Conservation (phyloP, 2,113 vertebrate species). For the Takifugu flavidus region DNA sequence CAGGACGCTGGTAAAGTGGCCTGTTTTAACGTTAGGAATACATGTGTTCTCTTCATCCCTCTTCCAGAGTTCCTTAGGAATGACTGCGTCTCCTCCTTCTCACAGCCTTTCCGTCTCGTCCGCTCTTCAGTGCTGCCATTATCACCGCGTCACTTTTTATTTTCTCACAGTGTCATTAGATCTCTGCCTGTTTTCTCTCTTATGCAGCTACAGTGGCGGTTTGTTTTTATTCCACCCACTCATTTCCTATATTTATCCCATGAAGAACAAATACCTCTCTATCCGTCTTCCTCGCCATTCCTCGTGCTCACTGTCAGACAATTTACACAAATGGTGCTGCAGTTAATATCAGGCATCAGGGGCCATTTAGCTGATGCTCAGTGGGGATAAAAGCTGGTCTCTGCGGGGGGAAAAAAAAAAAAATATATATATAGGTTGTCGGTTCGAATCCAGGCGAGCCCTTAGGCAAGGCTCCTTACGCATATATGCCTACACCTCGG, state of each 20-base stretch:
- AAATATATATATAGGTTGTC: conserved; percentile 11
- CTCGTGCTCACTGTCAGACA: conserved; percentile 39
- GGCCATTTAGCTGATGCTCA: conserved; percentile 35
- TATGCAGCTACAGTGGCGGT: conserved; percentile 50
- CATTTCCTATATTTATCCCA: conserved; percentile 70
- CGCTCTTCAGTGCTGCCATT: conserved; percentile 49
- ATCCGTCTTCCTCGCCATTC: conserved; percentile 51
- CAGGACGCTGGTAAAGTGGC: too few species aligned
- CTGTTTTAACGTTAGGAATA: neutral
- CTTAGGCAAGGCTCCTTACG: too few species aligned
- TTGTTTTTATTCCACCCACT: conserved; percentile 71
- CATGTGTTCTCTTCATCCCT: conserved; percentile 19
- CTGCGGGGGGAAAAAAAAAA: conserved; percentile 24
- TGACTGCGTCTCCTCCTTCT: conserved; percentile 32
- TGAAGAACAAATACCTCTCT: conserved; percentile 65
- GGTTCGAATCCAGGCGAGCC: too few species aligned
- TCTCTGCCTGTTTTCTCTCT: conserved; percentile 56
- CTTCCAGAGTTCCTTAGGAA: conserved; percentile 46
- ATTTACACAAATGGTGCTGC: conserved; percentile 55
- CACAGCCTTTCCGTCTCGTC: conserved; percentile 45
- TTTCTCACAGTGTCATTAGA: conserved; percentile 58
- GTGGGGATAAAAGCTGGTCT: conserved; percentile 44
- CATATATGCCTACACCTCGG: too few species aligned
- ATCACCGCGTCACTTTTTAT: conserved; percentile 54
- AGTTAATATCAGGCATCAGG: conserved; percentile 35